phyloP scores from a whole-genome alignment of 2,888 invertebrate species.

The Drosophila paranaensis region DNA sequence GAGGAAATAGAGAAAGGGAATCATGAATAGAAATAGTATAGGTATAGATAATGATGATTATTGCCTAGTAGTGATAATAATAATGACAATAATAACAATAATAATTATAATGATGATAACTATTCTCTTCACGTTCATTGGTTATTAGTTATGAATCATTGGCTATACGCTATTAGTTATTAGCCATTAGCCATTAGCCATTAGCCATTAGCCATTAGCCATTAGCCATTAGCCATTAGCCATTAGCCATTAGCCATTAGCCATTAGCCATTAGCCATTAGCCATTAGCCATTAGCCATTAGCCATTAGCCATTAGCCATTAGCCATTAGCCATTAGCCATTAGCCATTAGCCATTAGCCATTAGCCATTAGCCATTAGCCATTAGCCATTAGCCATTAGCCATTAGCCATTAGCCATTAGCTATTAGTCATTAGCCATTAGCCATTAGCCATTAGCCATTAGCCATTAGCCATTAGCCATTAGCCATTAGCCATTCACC shows the following conservation, averaged over 20 bases:
- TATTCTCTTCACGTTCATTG: no score
- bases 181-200: neutral
- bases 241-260: neutral
- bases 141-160: neutral
- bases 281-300: neutral
- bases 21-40: neutral
- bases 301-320: neutral
- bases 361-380: neutral
- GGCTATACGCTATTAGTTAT: neutral
- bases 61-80: no score
- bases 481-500: neutral
- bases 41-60: neutral
- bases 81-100: no score
- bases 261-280: neutral
- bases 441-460: neutral
- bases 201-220: neutral
- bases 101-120: no score
- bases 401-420: neutral
- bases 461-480: neutral
- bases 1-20: neutral
- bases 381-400: neutral
- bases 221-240: no score
- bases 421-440: no score
- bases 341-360: neutral
- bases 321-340: neutral